A percentile compares a stretch with the other conserved stretches of the same genome.
These are phyloP conservation scores for Turritopsis rubra DNA, from an alignment of 30 jellyfish, hydroid and myxozoan species.

Conservation along the genomic window DNA sequence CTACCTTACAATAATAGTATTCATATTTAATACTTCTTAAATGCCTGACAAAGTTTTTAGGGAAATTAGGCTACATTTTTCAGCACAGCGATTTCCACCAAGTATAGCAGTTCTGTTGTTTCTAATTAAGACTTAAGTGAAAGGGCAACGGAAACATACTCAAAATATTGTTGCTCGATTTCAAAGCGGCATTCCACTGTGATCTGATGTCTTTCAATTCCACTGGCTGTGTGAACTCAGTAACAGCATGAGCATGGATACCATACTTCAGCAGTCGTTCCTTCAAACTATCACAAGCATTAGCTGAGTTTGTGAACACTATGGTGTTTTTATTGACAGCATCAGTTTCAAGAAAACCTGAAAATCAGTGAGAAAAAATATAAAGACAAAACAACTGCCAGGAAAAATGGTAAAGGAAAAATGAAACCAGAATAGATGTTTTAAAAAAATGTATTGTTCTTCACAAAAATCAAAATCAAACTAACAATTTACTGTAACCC, in stretches of 20 bases:
- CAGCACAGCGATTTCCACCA: too few species aligned
- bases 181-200: conserved; percentile 48
- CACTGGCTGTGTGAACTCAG: conserved; percentile 63
- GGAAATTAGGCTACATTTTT: too few species aligned
- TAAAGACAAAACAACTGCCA: neutral
- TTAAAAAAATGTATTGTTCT: neutral
- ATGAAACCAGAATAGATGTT: neutral
- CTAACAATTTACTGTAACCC: too few species aligned
- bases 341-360: conserved; percentile 55
- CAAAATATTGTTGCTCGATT: conserved; percentile 12
- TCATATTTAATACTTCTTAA: too few species aligned
- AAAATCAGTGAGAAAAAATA: neutral
- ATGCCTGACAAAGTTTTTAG: too few species aligned
- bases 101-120: too few species aligned
- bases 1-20: too few species aligned
- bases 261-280: conserved; percentile 36
- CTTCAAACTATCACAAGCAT: conserved; percentile 54
- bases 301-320: conserved; percentile 67
- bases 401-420: neutral
- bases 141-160: conserved; percentile 2
- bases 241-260: conserved; percentile 35
- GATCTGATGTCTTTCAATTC: conserved; percentile 47
- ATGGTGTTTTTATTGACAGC: conserved; percentile 39
- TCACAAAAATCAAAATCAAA: too few species aligned
- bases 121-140: neutral